Percentiles rank a stretch among this genome's conserved stretches.
These are phyloP conservation scores for Lycaena phlaeas DNA, from an alignment of 2,888 invertebrate genomes.

Conservation along the genomic window DNA sequence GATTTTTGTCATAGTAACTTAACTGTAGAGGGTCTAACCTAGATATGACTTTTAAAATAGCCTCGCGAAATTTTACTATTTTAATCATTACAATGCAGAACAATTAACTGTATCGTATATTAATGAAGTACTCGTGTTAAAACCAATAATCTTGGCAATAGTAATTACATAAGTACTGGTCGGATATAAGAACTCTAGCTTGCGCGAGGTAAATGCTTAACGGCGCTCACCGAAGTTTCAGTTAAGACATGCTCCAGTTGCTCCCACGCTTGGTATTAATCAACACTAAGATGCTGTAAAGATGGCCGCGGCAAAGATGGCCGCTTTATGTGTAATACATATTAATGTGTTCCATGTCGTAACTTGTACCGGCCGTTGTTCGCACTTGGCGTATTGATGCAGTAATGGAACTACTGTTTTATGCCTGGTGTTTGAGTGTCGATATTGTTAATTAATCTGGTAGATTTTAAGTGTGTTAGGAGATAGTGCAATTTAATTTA, in stretches of 20 bases:
- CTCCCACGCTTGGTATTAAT: constrained; percentile 22
- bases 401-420: neutral
- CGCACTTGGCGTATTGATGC: constrained; percentile 1
- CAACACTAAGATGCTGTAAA: constrained; percentile 16
- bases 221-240: constrained; percentile 31
- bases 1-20: too few species aligned
- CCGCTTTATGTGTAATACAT: constrained; percentile 16
- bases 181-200: neutral
- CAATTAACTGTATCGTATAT: too few species aligned
- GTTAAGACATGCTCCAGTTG: constrained; percentile 59
- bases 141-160: neutral
- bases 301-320: constrained; percentile 11
- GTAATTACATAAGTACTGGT: constrained; percentile 3
- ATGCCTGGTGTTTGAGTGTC: neutral
- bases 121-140: too few species aligned
- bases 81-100: too few species aligned
- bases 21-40: too few species aligned
- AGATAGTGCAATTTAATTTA: too few species aligned
- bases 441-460: too few species aligned
- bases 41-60: too few species aligned
- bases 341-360: constrained; percentile 12
- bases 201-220: constrained; percentile 19
- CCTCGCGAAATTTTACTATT: too few species aligned
- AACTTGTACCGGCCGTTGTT: neutral
- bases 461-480: too few species aligned